Conservation (phyloP, 1,140 invertebrate species). For the Rhynchophorus ferrugineus region DNA sequence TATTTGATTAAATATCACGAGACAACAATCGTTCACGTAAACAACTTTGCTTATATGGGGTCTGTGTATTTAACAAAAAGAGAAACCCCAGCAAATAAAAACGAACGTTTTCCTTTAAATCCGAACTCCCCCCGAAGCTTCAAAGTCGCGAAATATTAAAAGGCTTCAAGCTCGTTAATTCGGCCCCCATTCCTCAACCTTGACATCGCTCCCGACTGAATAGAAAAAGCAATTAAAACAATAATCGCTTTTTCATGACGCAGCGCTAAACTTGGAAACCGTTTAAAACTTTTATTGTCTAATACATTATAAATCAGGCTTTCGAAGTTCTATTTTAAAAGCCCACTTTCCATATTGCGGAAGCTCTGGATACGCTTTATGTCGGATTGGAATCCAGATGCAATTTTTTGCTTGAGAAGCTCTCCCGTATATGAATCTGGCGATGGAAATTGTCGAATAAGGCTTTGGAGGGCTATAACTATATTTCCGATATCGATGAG, state of each 20-base stretch:
- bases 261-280: neutral
- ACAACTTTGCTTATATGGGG: too few relatives aligned
- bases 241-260: neutral
- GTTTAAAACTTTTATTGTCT: neutral
- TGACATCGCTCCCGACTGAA: neutral
- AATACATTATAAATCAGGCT: neutral
- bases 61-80: too few relatives aligned
- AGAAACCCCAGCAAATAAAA: neutral
- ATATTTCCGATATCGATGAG: too few relatives aligned
- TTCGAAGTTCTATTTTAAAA: neutral
- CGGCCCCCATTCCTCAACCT: neutral
- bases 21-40: too few relatives aligned
- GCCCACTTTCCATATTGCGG: neutral
- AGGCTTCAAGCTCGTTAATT: too few relatives aligned
- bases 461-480: neutral
- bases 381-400: neutral
- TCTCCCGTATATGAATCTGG: neutral
- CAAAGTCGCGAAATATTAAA: neutral
- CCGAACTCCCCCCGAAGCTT: neutral
- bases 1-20: too few relatives aligned
- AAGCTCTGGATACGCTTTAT: neutral
- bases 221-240: neutral
- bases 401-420: neutral
- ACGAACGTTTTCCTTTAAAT: neutral
- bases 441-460: neutral